Percentiles rank a stretch among this genome's conserved stretches.
These are phyloP conservation scores for Drosophila athabasca DNA, from an alignment of 1,140 invertebrate genomes.

Conservation along the genomic window DNA sequence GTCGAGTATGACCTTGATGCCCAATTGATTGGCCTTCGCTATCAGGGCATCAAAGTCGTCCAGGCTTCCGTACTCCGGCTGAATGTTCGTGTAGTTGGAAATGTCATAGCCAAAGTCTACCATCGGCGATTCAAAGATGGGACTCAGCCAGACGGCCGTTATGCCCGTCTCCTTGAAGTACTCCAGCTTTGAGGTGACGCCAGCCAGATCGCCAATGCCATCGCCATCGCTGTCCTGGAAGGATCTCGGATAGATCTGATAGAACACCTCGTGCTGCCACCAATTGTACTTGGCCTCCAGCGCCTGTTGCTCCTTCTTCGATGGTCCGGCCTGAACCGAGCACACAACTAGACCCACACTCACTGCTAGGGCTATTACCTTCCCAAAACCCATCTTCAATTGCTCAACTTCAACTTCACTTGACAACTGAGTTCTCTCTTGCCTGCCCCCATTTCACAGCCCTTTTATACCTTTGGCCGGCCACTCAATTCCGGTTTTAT, in stretches of 20 bases:
- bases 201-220: slow-evolving; percentile 61
- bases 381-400: slow-evolving; percentile 34
- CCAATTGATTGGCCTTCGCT: slow-evolving; percentile 84
- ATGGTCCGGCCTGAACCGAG: background rate
- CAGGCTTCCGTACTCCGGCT: slow-evolving; percentile 89
- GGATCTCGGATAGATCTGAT: slow-evolving; percentile 69
- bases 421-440: slow-evolving; percentile 31
- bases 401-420: slow-evolving; percentile 2
- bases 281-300: slow-evolving; percentile 46
- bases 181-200: slow-evolving; percentile 84
- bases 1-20: slow-evolving; percentile 75
- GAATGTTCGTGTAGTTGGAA: slow-evolving; percentile 88
- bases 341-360: slow-evolving; percentile 8
- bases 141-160: slow-evolving; percentile 88
- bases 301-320: slow-evolving; percentile 4
- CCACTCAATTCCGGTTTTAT: slow-evolving; percentile 44
- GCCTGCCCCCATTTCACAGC: background rate
- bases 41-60: slow-evolving; percentile 89
- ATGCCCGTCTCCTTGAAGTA: slow-evolving; percentile 85
- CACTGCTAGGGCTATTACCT: slow-evolving; percentile 20
- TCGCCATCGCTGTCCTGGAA: slow-evolving; percentile 69
- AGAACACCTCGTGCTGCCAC: slow-evolving; percentile 72
- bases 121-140: slow-evolving; percentile 88
- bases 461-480: slow-evolving; percentile 59
- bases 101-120: slow-evolving; percentile 89